A percentile compares a stretch with the other conserved stretches of the same genome.
Conservation (phyloP, 2,113 vertebrate genomes). For the Globicephala melas region DNA sequence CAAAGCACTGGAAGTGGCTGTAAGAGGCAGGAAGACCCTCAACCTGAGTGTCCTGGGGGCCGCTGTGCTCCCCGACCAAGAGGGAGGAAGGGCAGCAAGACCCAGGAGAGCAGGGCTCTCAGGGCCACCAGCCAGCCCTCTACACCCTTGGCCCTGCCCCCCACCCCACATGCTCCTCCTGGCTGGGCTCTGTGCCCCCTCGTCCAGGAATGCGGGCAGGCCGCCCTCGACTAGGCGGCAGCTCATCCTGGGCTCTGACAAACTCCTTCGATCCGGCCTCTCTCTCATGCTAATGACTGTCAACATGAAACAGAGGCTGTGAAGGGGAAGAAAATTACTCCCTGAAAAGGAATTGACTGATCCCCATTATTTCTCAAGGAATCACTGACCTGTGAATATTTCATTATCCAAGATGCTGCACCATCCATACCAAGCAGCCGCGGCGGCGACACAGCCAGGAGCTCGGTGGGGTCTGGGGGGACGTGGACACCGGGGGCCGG, state of each 20-base stretch:
- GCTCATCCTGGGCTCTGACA: conserved; percentile 9
- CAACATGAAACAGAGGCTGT: conserved; percentile 86
- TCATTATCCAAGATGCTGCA: conserved; percentile 92
- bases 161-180: background rate
- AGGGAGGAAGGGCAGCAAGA: no score
- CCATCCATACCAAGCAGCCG: conserved; percentile 88
- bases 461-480: background rate
- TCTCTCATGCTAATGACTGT: conserved; percentile 88
- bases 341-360: conserved; percentile 97
- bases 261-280: conserved; percentile 48
- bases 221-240: background rate
- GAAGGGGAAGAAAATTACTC: conserved; percentile 92
- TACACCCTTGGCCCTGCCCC: rapidly evolving
- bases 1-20: background rate
- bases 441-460: background rate
- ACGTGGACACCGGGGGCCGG: rapidly evolving
- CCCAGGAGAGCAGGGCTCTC: background rate
- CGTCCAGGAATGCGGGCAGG: rapidly evolving
- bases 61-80: background rate
- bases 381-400: conserved; percentile 91
- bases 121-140: background rate
- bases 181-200: background rate
- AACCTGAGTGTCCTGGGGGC: rapidly evolving
- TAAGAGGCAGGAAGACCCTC: rapidly evolving
- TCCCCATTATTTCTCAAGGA: conserved; percentile 95